Evolutionary conservation across 2,888 invertebrate species (phyloP), one percentile per base, ranked within the genome.

Genomic region (Periphyllus acericola): DNA sequence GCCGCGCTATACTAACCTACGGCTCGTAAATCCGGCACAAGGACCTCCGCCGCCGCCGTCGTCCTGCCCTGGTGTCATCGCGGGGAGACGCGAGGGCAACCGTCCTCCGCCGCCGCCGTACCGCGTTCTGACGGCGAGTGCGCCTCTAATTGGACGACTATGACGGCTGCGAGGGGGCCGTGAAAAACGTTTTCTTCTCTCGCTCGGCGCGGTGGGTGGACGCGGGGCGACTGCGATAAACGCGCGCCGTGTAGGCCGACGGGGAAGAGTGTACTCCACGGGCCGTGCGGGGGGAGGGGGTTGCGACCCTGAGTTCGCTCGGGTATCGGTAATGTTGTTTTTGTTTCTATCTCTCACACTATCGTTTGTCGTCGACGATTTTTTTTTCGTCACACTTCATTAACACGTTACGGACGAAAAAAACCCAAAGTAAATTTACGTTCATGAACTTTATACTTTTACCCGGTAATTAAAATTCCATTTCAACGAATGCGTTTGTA

Each of bases 21-120:
- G 86, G 86, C 71, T 86, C 72, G 86, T 86, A 29, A 86, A 86
- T 86, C 79, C 86, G 71, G 68, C 79, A 72, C 86, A 36, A 79
- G 79, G 86, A 86, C 79, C 78, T 46, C 29, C 52, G 72, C 29
- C 32, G 52, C 32, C 74, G 34, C 34, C 60, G 80, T 19, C 32
- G 79, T 55, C 34, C 40, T 34, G 21, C 19, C 34, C 34, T 11
- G 32, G 55, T 74, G 74, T 87, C 80, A 71, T 36, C 85, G 71
- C 79, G 85, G 85, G 80, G 46, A 76, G 36, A 76, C 46, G 86
- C 25, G 60, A 52, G 83, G 74, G 76, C 46, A 36, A 25, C 71
- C 32, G 83, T 74, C 55, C 32, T 11, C 60, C 76, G 34, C 36
- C 55, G 52, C 79, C 71, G 55, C 21, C 36, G 36, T 71, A 34